Evolutionary conservation across 2,113 vertebrate genomes (phyloP).

Genomic region (Porphyrio hochstetteri): DNA sequence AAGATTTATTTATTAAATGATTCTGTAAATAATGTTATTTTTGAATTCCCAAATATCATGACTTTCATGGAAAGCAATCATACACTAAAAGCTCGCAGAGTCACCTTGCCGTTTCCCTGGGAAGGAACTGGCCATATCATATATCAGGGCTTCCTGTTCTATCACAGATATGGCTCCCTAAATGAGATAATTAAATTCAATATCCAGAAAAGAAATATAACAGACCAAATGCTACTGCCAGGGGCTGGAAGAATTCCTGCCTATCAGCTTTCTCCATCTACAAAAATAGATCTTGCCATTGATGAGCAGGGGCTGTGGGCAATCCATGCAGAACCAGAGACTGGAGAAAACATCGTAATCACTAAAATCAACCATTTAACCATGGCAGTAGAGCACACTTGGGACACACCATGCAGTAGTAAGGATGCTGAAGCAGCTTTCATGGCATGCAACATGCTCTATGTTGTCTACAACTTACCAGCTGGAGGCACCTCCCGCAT

Average conservation of each 20-base stretch:
- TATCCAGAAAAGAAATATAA: constrained; percentile 77
- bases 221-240: constrained; percentile 81
- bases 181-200: constrained; percentile 91
- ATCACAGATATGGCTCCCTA: constrained; percentile 83
- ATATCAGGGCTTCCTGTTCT: constrained; percentile 87
- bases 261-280: constrained; percentile 85
- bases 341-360: constrained; percentile 83
- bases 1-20: constrained; percentile 91
- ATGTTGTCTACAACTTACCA: constrained; percentile 87
- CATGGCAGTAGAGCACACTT: constrained; percentile 83
- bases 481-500: constrained; percentile 84
- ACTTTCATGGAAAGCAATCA: constrained; percentile 78
- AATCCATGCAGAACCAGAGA: constrained; percentile 85
- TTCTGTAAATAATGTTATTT: constrained; percentile 78
- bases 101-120: constrained; percentile 84
- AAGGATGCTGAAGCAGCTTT: constrained; percentile 88
- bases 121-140: constrained; percentile 88
- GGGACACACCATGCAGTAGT: constrained; percentile 89
- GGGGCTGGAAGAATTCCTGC: constrained; percentile 82
- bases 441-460: constrained; percentile 87
- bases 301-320: constrained; percentile 95
- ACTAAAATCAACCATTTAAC: constrained; percentile 83
- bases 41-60: constrained; percentile 83
- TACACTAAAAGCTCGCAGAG: constrained; percentile 59
- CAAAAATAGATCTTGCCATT: constrained; percentile 87